These are phyloP conservation scores for Plectropomus leopardus DNA, from an alignment of 2,113 vertebrate species.

Conservation along the genomic window DNA sequence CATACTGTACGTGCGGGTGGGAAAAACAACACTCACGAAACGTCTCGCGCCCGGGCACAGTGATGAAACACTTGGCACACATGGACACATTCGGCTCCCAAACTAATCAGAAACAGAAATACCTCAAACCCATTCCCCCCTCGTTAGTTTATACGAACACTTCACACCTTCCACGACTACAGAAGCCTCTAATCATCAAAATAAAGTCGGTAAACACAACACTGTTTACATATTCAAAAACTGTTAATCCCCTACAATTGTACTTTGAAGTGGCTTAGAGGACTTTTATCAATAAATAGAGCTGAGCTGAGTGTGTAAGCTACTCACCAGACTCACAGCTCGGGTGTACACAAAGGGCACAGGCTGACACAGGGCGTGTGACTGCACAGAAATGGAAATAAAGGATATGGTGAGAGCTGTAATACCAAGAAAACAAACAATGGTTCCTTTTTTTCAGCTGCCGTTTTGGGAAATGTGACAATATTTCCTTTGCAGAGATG, in stretches of 20 bases:
- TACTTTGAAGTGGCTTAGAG: slow-evolving; percentile 61
- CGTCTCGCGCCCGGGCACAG: slow-evolving; percentile 6
- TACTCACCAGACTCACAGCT: slow-evolving; percentile 16
- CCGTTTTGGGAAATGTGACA: background rate
- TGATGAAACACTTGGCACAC: slow-evolving; percentile 3
- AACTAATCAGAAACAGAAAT: slow-evolving; percentile 34
- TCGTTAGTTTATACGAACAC: slow-evolving; percentile 19
- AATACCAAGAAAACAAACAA: slow-evolving; percentile 35
- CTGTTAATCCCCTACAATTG: slow-evolving; percentile 53
- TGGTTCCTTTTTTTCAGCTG: slow-evolving; percentile 20
- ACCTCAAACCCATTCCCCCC: slow-evolving; percentile 9
- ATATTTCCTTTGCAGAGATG: slow-evolving; percentile 16
- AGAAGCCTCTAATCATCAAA: slow-evolving; percentile 22
- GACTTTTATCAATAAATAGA: slow-evolving; percentile 56
- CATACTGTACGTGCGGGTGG: background rate
- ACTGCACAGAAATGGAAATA: slow-evolving; percentile 42
- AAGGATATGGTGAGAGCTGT: slow-evolving; percentile 19
- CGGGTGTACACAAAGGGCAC: slow-evolving; percentile 30
- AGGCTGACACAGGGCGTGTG: background rate
- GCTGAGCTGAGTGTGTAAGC: slow-evolving; percentile 34
- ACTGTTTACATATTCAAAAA: slow-evolving; percentile 58
- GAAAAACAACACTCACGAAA: slow-evolving; percentile 2
- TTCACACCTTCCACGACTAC: slow-evolving; percentile 31
- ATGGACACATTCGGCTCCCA: slow-evolving; percentile 10
- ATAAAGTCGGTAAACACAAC: slow-evolving; percentile 38